Conservation (phyloP, 2,113 vertebrate genomes). For the Platysteira castanea region DNA sequence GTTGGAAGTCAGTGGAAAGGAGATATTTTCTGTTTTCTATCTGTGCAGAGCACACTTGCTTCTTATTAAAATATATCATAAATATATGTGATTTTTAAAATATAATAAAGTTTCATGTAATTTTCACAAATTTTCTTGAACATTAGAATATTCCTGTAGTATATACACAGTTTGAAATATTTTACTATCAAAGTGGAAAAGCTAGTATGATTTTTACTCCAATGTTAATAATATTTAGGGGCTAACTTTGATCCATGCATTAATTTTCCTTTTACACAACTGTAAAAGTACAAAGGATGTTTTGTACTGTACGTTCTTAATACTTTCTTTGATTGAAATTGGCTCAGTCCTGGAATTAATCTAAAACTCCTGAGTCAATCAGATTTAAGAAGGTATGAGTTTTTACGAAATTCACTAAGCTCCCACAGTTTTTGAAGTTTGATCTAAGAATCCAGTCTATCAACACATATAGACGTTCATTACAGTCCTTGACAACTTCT, state of each 20-base stretch:
- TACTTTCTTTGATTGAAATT: slow-evolving; percentile 24
- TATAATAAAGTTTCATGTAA: not conserved
- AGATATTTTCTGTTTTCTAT: not conserved
- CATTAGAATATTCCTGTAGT: not conserved
- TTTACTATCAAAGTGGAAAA: not conserved
- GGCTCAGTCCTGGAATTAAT: slow-evolving; percentile 38
- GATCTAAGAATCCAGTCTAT: not conserved
- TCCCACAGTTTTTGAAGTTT: slow-evolving; percentile 16
- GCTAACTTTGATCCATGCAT: not conserved
- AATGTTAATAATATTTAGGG: not conserved
- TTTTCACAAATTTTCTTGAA: not conserved
- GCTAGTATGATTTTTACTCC: not conserved
- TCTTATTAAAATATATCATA: not conserved
- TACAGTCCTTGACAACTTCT: not conserved
- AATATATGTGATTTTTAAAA: not conserved
- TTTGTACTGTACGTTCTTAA: slow-evolving; percentile 28
- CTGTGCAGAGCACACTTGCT: not conserved
- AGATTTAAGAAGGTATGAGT: slow-evolving; percentile 32
- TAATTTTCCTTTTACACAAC: not conserved
- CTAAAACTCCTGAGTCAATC: slow-evolving; percentile 46
- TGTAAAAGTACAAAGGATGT: slow-evolving; percentile 4
- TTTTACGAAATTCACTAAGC: not conserved
- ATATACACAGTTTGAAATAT: not conserved
- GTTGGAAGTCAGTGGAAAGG: not conserved
- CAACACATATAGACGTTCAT: not conserved